phyloP scores from a whole-genome alignment of 2,888 invertebrate species.

The Caenorhabditis macrosperma region DNA sequence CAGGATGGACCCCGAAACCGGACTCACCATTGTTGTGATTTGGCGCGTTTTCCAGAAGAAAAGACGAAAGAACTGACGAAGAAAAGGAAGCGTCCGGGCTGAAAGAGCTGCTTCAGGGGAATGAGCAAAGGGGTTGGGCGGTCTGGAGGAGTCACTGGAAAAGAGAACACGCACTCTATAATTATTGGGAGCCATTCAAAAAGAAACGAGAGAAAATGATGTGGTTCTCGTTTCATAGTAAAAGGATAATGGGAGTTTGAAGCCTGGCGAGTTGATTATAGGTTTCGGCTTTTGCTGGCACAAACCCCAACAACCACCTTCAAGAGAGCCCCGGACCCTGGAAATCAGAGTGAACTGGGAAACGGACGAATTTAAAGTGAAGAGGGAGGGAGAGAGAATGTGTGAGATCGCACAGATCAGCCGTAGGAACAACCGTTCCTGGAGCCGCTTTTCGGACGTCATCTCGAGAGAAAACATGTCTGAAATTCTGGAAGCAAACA shows the following conservation, averaged over 20 bases:
- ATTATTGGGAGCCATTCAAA: slow-evolving; percentile 15
- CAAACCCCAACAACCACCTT: slow-evolving; percentile 1
- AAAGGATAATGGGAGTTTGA: neutral
- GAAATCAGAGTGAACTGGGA: too few relatives aligned
- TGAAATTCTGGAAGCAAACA: too few relatives aligned
- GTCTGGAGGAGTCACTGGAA: slow-evolving; percentile 29
- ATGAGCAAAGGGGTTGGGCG: slow-evolving; percentile 32
- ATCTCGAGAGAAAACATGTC: too few relatives aligned
- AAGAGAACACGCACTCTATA: slow-evolving; percentile 16
- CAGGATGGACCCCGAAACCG: neutral
- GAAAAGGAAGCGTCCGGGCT: neutral
- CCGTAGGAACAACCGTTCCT: too few relatives aligned
- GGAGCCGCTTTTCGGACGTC: too few relatives aligned
- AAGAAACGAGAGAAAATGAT: slow-evolving; percentile 1
- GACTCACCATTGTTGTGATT: slow-evolving; percentile 27
- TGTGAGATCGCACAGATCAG: too few relatives aligned
- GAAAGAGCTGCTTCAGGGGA: neutral
- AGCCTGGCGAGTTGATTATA: neutral
- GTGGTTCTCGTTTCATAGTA: neutral
- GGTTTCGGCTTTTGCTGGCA: neutral
- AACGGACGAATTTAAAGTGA: too few relatives aligned
- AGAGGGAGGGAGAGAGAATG: too few relatives aligned
- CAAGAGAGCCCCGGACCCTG: neutral
- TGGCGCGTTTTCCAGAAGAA: neutral
- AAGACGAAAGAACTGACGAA: neutral